phyloP scores from a whole-genome alignment of 2,888 invertebrate species.

The Euplagia quadripunctaria region DNA sequence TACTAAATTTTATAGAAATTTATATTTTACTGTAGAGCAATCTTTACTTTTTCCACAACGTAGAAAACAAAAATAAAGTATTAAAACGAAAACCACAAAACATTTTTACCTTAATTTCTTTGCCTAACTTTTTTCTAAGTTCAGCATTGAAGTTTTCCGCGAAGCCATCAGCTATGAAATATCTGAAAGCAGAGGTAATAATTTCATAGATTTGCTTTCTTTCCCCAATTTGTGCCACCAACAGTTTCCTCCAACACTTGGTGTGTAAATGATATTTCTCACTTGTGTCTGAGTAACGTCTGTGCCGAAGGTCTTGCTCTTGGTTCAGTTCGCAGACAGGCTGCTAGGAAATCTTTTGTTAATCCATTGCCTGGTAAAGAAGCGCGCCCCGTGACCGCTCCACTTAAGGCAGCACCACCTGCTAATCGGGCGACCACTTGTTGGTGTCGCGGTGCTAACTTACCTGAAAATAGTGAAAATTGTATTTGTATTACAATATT shows the following conservation, averaged over 20 bases:
- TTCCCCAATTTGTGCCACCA: background rate
- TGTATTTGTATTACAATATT: no score
- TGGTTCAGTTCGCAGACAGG: constrained; percentile 89
- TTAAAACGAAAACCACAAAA: background rate
- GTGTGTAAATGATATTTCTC: background rate
- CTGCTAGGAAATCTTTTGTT: constrained; percentile 84
- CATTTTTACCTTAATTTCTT: constrained; percentile 84
- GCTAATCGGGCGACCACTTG: constrained; percentile 79
- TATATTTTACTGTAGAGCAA: no score
- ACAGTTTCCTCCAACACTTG: no score
- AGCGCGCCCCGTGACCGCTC: constrained; percentile 55
- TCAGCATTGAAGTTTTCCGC: constrained; percentile 89
- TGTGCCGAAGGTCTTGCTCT: constrained; percentile 88
- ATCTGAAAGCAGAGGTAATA: constrained; percentile 66
- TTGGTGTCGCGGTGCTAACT: constrained; percentile 81
- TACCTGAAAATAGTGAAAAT: constrained; percentile 62
- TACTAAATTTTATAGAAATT: no score
- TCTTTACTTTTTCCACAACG: no score
- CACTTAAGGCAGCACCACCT: constrained; percentile 71
- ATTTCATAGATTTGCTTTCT: background rate
- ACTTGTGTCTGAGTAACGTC: constrained; percentile 89
- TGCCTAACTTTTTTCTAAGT: constrained; percentile 88
- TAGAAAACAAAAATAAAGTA: no score
- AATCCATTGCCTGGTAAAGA: constrained; percentile 67
- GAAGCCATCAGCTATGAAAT: constrained; percentile 90